phyloP scores from a whole-genome alignment of 2,888 invertebrate genomes.

The Cephus spinipes region DNA sequence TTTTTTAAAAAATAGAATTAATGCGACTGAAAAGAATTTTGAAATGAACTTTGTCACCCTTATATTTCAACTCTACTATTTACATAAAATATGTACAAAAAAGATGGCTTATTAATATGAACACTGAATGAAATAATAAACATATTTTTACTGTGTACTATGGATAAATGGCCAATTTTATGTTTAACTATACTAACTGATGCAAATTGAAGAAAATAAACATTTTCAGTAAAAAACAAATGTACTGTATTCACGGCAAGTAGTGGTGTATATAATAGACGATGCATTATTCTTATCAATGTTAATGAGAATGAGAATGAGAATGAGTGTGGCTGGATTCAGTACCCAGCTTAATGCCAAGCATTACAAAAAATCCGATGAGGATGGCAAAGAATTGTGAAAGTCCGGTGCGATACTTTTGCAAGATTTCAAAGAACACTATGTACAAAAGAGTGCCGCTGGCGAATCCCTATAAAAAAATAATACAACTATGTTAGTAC shows the following conservation, averaged over 20 bases:
- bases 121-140: no score
- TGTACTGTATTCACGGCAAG: no score
- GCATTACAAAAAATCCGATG: conserved; percentile 80
- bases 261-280: not conserved
- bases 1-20: no score
- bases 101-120: no score
- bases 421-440: conserved; percentile 95
- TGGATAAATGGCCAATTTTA: no score
- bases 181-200: no score
- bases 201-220: no score
- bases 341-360: conserved; percentile 70
- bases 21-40: not conserved
- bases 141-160: no score
- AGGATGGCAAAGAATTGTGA: conserved; percentile 76
- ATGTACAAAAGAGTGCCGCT: conserved; percentile 94
- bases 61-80: not conserved
- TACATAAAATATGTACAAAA: not conserved
- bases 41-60: not conserved
- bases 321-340: not conserved
- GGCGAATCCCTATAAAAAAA: conserved; percentile 80
- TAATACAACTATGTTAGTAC: not conserved
- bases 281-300: not conserved
- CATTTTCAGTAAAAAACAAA: no score
- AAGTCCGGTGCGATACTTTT: conserved; percentile 72
- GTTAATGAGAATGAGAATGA: not conserved